Evolutionary conservation across 2,888 invertebrate genomes (phyloP), one percentile per base, ranked within the genome.

Genomic region (Andrena haemorrhoa): DNA sequence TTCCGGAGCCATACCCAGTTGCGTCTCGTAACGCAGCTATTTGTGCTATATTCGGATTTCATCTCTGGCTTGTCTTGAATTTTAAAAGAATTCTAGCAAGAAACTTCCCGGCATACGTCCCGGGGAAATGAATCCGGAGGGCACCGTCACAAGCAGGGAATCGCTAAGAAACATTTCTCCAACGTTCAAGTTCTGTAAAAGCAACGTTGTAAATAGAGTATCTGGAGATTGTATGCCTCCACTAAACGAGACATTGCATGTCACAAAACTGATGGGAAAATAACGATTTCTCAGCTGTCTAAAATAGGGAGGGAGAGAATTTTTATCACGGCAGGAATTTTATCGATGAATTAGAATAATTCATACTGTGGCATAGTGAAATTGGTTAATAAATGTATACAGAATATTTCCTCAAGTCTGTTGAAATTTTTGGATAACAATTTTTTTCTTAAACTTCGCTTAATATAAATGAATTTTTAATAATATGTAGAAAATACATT

Each of bases 41-140:
- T 78, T 35, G 20, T 56, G 16, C 56, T 69, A 41, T 41, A 73
- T 60, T 23, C 20, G 12, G n/a, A 16, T 68, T n/a, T n/a, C 31
- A 53, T 41, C 51, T 49, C 49, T 33, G 16, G 31, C 47, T 33
- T 63, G 66, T 66, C 41, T 56, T 68, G 33, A 78, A 68, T 75
- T 75, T 75, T 35, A 33, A 64, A 63, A 65, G 56, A 47, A 56
- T 31, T 51, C 60, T n/a, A 8, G 23, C 49, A 20, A 26, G 56
- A 49, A 65, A 73, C 6, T 29, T 20, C 3, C 20, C 8, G 41
- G 16, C 51, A 16, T 58, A 65, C 33, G 33, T 65, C 29, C 16
- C 31, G 3, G 2, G 7, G n/a, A 61, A 66, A 77, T 60, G 76
- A 77, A 73, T 65, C 49, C 35, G 6, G 5, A 1, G 8, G 12